Evolutionary conservation across 1,140 invertebrate genomes (phyloP).

Genomic region (Drosophila auraria): DNA sequence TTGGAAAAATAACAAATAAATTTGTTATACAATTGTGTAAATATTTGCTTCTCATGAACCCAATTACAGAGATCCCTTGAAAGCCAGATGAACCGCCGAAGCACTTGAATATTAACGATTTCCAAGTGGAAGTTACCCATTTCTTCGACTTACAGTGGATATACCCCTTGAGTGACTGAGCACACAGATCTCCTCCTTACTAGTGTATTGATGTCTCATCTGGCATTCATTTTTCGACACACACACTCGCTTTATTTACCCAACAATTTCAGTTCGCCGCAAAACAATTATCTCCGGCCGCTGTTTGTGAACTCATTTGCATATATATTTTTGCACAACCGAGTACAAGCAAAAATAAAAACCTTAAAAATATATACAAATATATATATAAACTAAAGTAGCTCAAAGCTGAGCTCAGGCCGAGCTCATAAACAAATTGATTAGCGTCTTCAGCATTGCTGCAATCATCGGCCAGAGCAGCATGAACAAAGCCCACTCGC

Average conservation of each 20-base stretch:
- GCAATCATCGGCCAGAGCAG: slow-evolving; percentile 42
- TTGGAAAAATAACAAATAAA: slow-evolving; percentile 27
- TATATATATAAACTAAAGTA: slow-evolving; percentile 52
- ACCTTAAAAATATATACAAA: slow-evolving; percentile 36
- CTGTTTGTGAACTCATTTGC: slow-evolving; percentile 46
- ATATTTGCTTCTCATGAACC: slow-evolving; percentile 44
- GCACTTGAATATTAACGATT: slow-evolving; percentile 31
- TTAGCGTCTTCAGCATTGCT: slow-evolving; percentile 75
- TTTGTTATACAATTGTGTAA: slow-evolving; percentile 50
- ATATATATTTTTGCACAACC: slow-evolving; percentile 55
- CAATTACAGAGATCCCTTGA: slow-evolving; percentile 44
- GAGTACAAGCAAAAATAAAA: slow-evolving; percentile 32
- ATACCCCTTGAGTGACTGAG: slow-evolving; percentile 31
- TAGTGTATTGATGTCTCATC: slow-evolving; percentile 46
- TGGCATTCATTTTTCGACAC: slow-evolving; percentile 37
- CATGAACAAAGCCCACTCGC: slow-evolving; percentile 34
- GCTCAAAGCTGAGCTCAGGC: slow-evolving; percentile 45
- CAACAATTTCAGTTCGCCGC: slow-evolving; percentile 50
- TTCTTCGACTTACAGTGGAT: slow-evolving; percentile 25
- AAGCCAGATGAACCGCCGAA: slow-evolving; percentile 25
- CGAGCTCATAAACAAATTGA: slow-evolving; percentile 77
- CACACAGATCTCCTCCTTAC: slow-evolving; percentile 33
- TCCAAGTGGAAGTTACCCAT: slow-evolving; percentile 36
- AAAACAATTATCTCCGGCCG: slow-evolving; percentile 44
- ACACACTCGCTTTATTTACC: slow-evolving; percentile 30